Conservation (phyloP, 1,140 invertebrate genomes). For the Drosophila novamexicana region DNA sequence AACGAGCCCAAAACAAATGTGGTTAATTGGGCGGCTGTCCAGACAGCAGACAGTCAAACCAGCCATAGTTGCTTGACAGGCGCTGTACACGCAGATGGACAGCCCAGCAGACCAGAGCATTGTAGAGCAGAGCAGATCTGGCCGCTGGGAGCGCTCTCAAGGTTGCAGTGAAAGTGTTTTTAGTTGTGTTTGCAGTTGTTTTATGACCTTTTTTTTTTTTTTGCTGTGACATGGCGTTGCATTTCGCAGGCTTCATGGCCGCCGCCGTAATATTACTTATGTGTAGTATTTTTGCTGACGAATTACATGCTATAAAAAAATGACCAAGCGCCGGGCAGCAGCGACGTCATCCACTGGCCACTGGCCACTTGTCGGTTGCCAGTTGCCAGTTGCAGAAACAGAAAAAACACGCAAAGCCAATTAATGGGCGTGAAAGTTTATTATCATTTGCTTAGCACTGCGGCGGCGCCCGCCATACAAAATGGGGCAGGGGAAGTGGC, state of each 20-base stretch:
- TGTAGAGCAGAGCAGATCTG: neutral
- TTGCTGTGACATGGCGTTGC: conserved; percentile 34
- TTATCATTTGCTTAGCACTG: conserved; percentile 66
- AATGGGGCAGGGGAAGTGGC: conserved; percentile 17
- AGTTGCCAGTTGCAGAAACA: conserved; percentile 37
- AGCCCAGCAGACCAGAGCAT: conserved; percentile 6
- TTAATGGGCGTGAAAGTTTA: conserved; percentile 83
- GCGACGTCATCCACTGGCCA: conserved; percentile 17
- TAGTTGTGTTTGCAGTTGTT: conserved; percentile 66
- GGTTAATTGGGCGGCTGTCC: conserved; percentile 65
- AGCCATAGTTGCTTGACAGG: conserved; percentile 34
- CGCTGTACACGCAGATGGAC: conserved; percentile 41
- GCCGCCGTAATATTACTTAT: conserved; percentile 40
- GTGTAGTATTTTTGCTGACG: conserved; percentile 62
- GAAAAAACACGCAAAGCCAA: conserved; percentile 65
- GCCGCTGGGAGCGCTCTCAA: conserved; percentile 48
- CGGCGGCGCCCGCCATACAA: conserved; percentile 21
- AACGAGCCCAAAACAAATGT: conserved; percentile 55
- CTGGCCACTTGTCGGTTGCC: conserved; percentile 17
- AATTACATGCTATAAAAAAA: conserved; percentile 76
- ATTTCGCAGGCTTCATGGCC: conserved; percentile 72
- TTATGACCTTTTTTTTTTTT: conserved; percentile 63
- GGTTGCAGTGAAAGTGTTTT: conserved; percentile 83
- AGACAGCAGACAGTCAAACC: conserved; percentile 8
- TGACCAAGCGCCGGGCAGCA: conserved; percentile 34